Base-by-base conservation (phyloP, 2,888 invertebrate species). In the Hoplodrina ambigua region DNA sequence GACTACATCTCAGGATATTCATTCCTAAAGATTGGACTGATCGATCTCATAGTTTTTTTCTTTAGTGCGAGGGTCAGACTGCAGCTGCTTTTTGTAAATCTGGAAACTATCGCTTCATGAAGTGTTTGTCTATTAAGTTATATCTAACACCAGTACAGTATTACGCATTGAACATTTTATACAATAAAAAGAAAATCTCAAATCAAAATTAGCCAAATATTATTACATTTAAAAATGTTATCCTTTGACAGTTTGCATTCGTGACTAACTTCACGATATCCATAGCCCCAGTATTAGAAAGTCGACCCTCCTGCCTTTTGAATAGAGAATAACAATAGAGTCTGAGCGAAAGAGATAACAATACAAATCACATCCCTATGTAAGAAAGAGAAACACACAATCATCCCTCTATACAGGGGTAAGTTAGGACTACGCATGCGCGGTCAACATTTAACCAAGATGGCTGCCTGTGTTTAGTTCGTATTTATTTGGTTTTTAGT, bases 391-490 rank as follows among this genome's bases (percentile, higher is more conserved):
- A 88, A 15, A 62, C 54, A 57, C n/a, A 72, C 37, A 79, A 78
- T 80, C 91, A 91, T 90, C 93, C 94, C 94, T 90, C 86, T 86
- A 78, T 75, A 78, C 86, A 88, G 78, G 93, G 92, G 88, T 88
- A 84, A 85, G 78, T 81, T 73, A 53, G 69, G 55, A 86, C 69
- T 84, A 89, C 94, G 94, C 95, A 91, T 92, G 95, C 91, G 89
- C 84, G 82, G 84, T 78, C 58, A 83, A 87, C 92, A 93, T 92
- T 93, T 87, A 84, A 85, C 82, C 89, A 95, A 95, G 85, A 95
- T 95, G 95, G 95, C 95, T 92, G 92, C 90, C 88, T 69, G 90
- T 89, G 92, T 89, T 88, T 81, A 86, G 86, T 86, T 84, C 72
- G 71, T 82, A 87, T 90, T 89, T 90, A 82, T 82, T 85, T 87